phyloP scores from a whole-genome alignment of 2,888 invertebrate genomes.

The Microctonus aethiopoides region DNA sequence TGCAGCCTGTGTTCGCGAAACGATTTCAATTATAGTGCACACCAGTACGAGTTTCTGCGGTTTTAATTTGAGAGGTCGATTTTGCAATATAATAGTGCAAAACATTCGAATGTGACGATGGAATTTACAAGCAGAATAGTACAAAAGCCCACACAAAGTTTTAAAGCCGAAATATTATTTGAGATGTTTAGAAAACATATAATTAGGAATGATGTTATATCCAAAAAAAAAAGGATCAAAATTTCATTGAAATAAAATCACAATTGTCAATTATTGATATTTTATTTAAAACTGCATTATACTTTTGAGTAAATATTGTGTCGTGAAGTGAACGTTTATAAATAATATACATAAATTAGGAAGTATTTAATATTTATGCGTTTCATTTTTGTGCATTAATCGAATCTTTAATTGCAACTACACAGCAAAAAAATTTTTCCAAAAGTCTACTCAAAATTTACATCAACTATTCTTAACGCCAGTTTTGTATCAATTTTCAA shows the following conservation, averaged over 20 bases:
- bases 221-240: no score
- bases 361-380: no score
- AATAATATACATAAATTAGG: no score
- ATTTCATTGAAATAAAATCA: neutral
- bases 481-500: no score
- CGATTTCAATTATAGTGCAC: slow-evolving; percentile 22
- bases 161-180: slow-evolving; percentile 26
- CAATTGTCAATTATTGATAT: neutral
- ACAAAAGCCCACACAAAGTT: slow-evolving; percentile 8
- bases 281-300: neutral
- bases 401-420: no score
- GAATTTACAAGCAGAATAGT: neutral
- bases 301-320: no score
- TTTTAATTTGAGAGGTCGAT: neutral
- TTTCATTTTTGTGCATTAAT: no score
- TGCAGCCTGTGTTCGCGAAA: neutral
- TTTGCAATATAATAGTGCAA: neutral
- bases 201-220: neutral
- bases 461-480: no score
- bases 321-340: no score
- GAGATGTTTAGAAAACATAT: no score
- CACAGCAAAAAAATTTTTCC: no score
- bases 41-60: slow-evolving; percentile 14
- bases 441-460: no score
- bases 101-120: neutral